A percentile compares a stretch with the other conserved stretches of the same genome.
phyloP scores from a whole-genome alignment of 2,113 vertebrate species.

The Lota lota region DNA sequence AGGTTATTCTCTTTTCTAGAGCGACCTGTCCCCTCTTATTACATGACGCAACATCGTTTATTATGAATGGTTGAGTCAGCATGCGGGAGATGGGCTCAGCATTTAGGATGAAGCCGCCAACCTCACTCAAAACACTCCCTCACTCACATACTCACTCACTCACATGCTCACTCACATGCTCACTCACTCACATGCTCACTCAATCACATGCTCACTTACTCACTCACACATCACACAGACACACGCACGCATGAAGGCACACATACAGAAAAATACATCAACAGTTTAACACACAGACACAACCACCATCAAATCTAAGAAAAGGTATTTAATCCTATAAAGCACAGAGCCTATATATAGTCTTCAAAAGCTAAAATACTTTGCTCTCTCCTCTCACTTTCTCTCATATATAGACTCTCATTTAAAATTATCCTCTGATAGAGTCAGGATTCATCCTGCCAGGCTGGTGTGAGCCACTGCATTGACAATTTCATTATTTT shows the following conservation, averaged over 20 bases:
- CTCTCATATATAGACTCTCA: not conserved
- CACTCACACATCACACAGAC: too few species aligned
- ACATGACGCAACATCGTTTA: constrained; percentile 62
- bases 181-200: constrained; percentile 1
- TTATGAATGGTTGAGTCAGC: constrained; percentile 67
- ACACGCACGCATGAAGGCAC: too few species aligned
- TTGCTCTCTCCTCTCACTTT: not conserved
- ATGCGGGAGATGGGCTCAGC: constrained; percentile 33
- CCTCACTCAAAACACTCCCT: not conserved
- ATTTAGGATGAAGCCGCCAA: constrained; percentile 30
- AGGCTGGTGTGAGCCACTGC: constrained; percentile 47
- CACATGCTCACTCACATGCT: too few species aligned
- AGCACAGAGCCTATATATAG: too few species aligned
- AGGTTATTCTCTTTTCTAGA: too few species aligned
- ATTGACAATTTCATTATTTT: constrained; percentile 46
- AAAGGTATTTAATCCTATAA: too few species aligned
- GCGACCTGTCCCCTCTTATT: constrained; percentile 36
- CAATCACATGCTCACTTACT: constrained; percentile 8
- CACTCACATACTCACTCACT: constrained; percentile 1
- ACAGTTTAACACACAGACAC: too few species aligned
- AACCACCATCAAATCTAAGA: too few species aligned
- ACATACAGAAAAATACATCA: too few species aligned
- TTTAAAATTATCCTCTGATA: constrained; percentile 21
- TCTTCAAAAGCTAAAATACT: too few species aligned
- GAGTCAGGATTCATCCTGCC: constrained; percentile 47